Percentiles rank a stretch among this genome's conserved stretches.
phyloP scores from a whole-genome alignment of 2,113 vertebrate species.

The Peromyscus polionotus region DNA sequence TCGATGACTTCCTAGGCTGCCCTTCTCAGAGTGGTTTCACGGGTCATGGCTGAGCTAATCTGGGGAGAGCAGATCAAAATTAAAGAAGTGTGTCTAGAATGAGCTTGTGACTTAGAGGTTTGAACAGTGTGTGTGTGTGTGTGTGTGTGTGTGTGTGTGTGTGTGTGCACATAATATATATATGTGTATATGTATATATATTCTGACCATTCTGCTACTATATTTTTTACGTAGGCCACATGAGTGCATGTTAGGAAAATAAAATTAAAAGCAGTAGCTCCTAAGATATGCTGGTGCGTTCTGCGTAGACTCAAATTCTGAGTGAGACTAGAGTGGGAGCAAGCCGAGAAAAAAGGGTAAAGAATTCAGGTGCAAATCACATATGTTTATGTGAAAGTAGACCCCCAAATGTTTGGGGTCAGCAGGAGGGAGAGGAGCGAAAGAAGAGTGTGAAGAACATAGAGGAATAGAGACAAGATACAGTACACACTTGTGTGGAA shows the following conservation, averaged over 20 bases:
- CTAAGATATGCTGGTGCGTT: background rate
- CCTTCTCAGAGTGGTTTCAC: slow-evolving; percentile 72
- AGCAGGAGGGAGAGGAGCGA: background rate
- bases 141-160: background rate
- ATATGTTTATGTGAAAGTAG: background rate
- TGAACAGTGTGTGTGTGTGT: slow-evolving; percentile 43
- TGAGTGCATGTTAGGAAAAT: background rate
- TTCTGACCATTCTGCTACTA: slow-evolving; percentile 12
- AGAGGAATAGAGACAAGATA: too few relatives aligned
- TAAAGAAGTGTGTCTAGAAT: slow-evolving; percentile 11
- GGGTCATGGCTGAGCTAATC: slow-evolving; percentile 81
- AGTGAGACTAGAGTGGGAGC: background rate
- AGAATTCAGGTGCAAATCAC: background rate
- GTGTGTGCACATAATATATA: background rate
- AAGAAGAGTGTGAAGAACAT: background rate
- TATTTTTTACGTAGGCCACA: slow-evolving; percentile 35
- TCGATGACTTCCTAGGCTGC: slow-evolving; percentile 59
- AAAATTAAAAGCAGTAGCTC: background rate
- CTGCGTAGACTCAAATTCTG: slow-evolving; percentile 39
- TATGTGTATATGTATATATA: background rate
- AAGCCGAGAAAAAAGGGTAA: background rate
- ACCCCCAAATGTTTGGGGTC: background rate
- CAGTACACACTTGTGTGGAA: background rate
- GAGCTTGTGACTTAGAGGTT: slow-evolving; percentile 64
- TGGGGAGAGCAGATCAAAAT: slow-evolving; percentile 68